Percentiles rank a stretch among this genome's conserved stretches.
phyloP scores from a whole-genome alignment of 2,797 vertebrate genomes.

The Sebastiscus albofasciatus region DNA sequence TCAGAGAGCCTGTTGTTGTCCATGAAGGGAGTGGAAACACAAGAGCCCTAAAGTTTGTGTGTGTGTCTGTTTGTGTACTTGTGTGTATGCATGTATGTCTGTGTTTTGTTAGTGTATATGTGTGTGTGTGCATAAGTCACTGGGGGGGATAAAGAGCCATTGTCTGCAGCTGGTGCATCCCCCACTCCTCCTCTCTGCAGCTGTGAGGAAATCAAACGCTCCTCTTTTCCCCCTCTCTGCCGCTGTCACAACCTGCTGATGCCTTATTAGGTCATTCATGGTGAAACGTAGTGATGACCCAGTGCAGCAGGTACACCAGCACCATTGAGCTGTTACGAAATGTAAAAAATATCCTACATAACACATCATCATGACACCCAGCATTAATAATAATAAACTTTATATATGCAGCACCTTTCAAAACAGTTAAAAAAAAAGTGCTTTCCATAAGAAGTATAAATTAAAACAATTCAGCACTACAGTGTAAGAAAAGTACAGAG shows the following conservation, averaged over 20 bases:
- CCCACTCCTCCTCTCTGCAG: conserved; percentile 84
- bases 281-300: conserved; percentile 63
- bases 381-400: not conserved
- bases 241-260: conserved; percentile 77
- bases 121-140: conserved; percentile 58
- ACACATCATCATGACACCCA: not conserved
- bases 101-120: conserved; percentile 51
- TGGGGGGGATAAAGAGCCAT: conserved; percentile 85
- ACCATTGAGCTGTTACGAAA: conserved; percentile 17
- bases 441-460: not conserved
- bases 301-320: conserved; percentile 45
- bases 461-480: not conserved
- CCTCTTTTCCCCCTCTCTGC: conserved; percentile 75
- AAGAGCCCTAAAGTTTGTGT: conserved; percentile 68
- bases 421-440: rapidly evolving
- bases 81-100: conserved; percentile 35
- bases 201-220: conserved; percentile 88
- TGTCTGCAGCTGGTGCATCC: conserved; percentile 86
- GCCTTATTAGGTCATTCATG: conserved; percentile 74
- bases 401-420: not conserved
- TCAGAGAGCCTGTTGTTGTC: conserved; percentile 73
- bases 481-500: not conserved
- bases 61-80: conserved; percentile 1
- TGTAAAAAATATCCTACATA: not conserved
- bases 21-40: conserved; percentile 68